Base-by-base conservation (phyloP, 2,113 vertebrate species). In the Melozone crissalis region DNA sequence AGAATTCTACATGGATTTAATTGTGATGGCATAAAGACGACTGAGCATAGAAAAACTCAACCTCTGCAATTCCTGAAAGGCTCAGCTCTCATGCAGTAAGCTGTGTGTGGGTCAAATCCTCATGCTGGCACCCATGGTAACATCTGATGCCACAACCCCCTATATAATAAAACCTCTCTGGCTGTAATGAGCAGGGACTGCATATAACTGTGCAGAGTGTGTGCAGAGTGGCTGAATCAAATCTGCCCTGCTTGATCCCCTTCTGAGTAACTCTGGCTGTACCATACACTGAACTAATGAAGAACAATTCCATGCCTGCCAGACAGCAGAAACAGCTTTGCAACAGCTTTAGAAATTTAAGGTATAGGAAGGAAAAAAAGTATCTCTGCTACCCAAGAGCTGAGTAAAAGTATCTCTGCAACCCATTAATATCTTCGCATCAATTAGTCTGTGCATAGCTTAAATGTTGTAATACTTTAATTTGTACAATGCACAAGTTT, bases 261-360 rank as follows among this genome's bases (percentile, higher is more conserved):
- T 58, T 27, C 76, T 12, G 17, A 85, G 39, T 26, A 83, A 76
- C 67, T 54, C 15, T 13, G 33, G 35, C 13, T 58, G 62, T 15
- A 72, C n/a, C 79, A 22, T 15, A 39, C 39, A 24, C 24, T 11
- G 28, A 54, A 6, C 39, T 85, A 88, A 85, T 16, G 49, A 75
- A 76, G 71, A 79, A 52, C 2, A 12, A 66, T 68, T 76, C 43
- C 14, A 2, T 2, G 17, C 0, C 0, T n/a, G 16, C 15, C 39
- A 43, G 67, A 19, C 27, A 27, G 58, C 31, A 87, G 49, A 69
- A 91, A 59, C 0, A 59, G 35, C 61, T 61, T 23, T 46, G 21
- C 21, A 62, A 39, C 5, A 7, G 3, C 55, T 44, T 49, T 19
- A 63, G 54, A 82, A 91, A 72, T 13, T n/a, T 14, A 51, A 79